Percentiles rank a stretch among this genome's conserved stretches.
phyloP scores from a whole-genome alignment of 2,797 vertebrate genomes.

The Pyrocephalus nanus region DNA sequence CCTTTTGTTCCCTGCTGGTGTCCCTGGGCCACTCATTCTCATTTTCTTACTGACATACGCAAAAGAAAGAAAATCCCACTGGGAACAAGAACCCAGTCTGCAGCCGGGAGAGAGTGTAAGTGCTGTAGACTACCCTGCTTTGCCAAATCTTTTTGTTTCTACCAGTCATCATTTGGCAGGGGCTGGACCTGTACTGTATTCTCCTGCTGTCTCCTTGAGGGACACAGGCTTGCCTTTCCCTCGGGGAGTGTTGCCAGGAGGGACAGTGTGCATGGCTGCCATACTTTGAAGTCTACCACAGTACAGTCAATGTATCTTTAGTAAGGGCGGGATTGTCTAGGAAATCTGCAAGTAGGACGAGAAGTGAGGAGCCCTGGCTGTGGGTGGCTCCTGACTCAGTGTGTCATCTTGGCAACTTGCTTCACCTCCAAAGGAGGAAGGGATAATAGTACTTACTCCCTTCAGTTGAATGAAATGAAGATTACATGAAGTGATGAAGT shows the following conservation, averaged over 20 bases:
- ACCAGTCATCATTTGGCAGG: not conserved
- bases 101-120: not conserved
- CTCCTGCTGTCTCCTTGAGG: not conserved
- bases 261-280: not conserved
- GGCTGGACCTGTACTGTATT: not conserved
- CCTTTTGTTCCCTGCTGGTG: not conserved
- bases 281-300: conserved; percentile 4
- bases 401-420: not conserved
- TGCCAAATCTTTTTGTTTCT: not conserved
- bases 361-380: accelerated
- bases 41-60: not conserved
- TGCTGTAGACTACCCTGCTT: not conserved
- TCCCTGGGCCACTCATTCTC: not conserved
- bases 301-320: not conserved
- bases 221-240: not conserved
- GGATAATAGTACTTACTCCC: not conserved
- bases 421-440: not conserved
- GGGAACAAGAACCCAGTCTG: not conserved
- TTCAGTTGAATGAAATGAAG: not conserved
- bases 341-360: not conserved
- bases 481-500: not conserved
- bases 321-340: not conserved
- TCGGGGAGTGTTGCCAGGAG: not conserved
- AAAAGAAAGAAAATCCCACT: not conserved
- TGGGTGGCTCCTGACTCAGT: not conserved